Evolutionary conservation across 2,888 invertebrate genomes (phyloP).

Genomic region (Rhabditoides inermis): DNA sequence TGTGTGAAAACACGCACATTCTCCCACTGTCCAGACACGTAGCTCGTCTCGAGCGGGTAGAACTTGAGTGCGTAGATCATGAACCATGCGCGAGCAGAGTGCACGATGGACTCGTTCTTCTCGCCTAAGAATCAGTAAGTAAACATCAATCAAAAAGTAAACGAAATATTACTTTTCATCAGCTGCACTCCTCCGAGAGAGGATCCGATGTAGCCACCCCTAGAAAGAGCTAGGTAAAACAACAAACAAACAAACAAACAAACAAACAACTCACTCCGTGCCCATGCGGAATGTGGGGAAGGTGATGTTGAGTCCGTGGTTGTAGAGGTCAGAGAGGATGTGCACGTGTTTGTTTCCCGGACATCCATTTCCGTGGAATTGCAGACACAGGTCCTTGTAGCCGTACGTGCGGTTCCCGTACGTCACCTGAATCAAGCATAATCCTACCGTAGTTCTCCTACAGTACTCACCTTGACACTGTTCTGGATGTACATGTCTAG

Average conservation of each 20-base stretch:
- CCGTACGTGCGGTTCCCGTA: constrained; percentile 34
- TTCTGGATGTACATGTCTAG: constrained; percentile 45
- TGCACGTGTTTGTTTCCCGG: constrained; percentile 46
- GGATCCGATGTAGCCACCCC: constrained; percentile 46
- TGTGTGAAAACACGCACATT: constrained; percentile 19
- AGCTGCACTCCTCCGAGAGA: constrained; percentile 48
- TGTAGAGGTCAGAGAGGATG: constrained; percentile 43
- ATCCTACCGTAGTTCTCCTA: no score
- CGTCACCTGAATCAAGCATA: constrained; percentile 26
- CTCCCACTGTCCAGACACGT: constrained; percentile 51
- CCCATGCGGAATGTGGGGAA: constrained; percentile 49
- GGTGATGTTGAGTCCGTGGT: constrained; percentile 46
- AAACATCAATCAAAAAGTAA: neutral
- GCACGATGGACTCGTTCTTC: constrained; percentile 20
- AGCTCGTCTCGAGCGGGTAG: constrained; percentile 42
- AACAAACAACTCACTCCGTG: constrained; percentile 30
- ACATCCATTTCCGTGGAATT: constrained; percentile 36
- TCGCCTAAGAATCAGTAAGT: neutral
- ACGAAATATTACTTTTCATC: constrained; percentile 24
- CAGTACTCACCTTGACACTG: no score
- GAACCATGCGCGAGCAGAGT: constrained; percentile 48
- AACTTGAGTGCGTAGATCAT: constrained; percentile 52
- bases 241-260: neutral
- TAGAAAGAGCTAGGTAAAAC: constrained; percentile 12
- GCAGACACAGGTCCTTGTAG: constrained; percentile 47